A percentile compares a stretch with the other conserved stretches of the same genome.
Conservation (phyloP, 2,113 vertebrate species). For the Charadrius vociferus region DNA sequence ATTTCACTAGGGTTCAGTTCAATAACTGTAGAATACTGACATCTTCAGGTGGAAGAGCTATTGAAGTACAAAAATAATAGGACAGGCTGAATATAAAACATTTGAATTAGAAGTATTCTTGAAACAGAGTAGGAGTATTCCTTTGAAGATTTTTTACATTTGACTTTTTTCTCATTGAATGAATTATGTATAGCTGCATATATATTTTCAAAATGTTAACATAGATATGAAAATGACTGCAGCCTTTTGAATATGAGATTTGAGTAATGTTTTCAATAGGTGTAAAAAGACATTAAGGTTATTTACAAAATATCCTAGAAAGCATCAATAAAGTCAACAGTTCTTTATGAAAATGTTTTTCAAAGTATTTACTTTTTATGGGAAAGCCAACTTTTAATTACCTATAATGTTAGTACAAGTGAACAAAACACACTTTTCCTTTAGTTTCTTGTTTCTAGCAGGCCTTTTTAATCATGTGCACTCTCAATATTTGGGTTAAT, state of each 20-base stretch:
- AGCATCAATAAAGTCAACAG: neutral
- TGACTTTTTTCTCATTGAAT: neutral
- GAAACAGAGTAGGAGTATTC: neutral
- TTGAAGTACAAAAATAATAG: neutral
- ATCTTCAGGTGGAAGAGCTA: slow-evolving; percentile 5
- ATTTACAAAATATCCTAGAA: neutral
- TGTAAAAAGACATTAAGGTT: neutral
- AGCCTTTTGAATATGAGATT: neutral
- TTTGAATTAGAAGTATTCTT: neutral
- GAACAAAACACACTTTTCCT: neutral
- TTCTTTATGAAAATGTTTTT: neutral
- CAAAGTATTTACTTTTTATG: neutral
- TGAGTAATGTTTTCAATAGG: neutral
- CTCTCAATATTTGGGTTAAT: neutral
- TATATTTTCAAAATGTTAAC: neutral
- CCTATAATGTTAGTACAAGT: neutral
- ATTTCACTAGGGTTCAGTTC: neutral
- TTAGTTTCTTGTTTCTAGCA: neutral
- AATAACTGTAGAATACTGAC: slow-evolving; percentile 1
- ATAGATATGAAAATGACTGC: neutral
- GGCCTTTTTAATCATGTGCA: neutral
- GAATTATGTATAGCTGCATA: neutral
- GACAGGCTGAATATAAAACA: neutral
- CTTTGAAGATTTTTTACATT: neutral
- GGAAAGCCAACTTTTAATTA: neutral